Evolutionary conservation across 1,140 invertebrate genomes (phyloP), one percentile per base, ranked within the genome.

Genomic region (Eciton burchellii): DNA sequence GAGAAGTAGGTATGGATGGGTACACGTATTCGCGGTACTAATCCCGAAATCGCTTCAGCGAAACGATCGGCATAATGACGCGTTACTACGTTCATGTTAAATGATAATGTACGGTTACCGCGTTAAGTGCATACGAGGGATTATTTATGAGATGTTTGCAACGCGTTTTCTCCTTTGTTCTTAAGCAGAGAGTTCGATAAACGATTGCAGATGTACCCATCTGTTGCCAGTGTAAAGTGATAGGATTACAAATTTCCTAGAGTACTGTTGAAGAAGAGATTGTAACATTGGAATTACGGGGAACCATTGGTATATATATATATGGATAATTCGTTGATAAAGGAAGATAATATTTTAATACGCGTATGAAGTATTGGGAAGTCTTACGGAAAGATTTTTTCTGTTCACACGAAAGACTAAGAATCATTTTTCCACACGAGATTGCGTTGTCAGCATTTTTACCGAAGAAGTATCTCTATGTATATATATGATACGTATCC

Each of bases 1-100:
- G 89, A 89, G n/a, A n/a, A 49, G 82, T 91, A 92, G 89, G 87
- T 63, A 24, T 88, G 84, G 82, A 89, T 88, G 86, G 83, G 86
- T 89, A 89, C 86, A 57, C 43, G 26, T 81, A 59, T 81, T 82
- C 68, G 21, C 59, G 59, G 43, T 76, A 79, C 21, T 82, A 74
- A 84, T 84, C 49, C 24, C 6, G 35, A 66, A 19, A 21, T 16
- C 56, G n/a, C 43, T 9, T 12, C 12, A 77, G 63, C 35, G 43
- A 62, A 49, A 29, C 3, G 41, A 26, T n/a, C 41, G 35, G 24
- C 14, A 43, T 21, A 65, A 76, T n/a, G 16, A 62, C 24, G 19
- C 8, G 4, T 49, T 43, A n/a, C 26, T 43, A n/a, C 26, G 35
- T 41, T 52, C 49, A 41, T 2, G 21, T 72, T 57, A 43, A 45